These are phyloP conservation scores for Danio aesculapii DNA, from an alignment of 2,797 vertebrate species.

Conservation along the genomic window DNA sequence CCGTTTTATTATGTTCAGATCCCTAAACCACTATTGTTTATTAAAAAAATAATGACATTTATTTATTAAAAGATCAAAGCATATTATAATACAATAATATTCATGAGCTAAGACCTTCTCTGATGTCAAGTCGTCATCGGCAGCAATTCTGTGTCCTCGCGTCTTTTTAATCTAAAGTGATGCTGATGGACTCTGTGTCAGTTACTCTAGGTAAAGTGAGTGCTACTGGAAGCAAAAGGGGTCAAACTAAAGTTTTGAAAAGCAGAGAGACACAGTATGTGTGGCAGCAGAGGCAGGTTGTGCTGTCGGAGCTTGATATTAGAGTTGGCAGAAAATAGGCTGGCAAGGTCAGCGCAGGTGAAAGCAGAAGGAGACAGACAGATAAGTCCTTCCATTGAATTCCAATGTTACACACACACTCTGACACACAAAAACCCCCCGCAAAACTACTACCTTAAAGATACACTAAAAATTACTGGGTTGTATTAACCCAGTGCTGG, in stretches of 20 bases:
- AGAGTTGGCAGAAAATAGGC: slow-evolving; percentile 48
- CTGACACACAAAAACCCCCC: neutral
- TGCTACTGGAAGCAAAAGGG: slow-evolving; percentile 5
- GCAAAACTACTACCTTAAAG: neutral
- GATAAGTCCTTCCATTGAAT: slow-evolving; percentile 14
- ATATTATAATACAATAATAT: neutral
- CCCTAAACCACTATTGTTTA: neutral
- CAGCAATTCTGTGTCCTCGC: neutral
- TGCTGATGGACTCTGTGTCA: neutral
- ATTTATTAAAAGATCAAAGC: neutral
- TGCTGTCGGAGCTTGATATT: slow-evolving; percentile 29
- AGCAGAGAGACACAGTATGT: neutral
- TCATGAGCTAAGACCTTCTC: neutral
- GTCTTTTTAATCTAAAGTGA: neutral
- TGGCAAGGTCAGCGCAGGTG: slow-evolving; percentile 32
- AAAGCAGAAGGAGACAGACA: slow-evolving; percentile 4
- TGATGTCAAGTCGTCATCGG: neutral
- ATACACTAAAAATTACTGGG: neutral
- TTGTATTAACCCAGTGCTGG: no score
- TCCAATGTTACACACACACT: neutral
- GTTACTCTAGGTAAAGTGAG: neutral
- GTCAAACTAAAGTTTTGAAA: slow-evolving; percentile 22
- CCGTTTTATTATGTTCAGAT: neutral
- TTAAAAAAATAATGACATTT: no score
- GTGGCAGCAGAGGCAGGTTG: slow-evolving; percentile 17